Evolutionary conservation across 2,888 invertebrate species (phyloP), one percentile per base, ranked within the genome.

Genomic region (Colostygia pectinataria): DNA sequence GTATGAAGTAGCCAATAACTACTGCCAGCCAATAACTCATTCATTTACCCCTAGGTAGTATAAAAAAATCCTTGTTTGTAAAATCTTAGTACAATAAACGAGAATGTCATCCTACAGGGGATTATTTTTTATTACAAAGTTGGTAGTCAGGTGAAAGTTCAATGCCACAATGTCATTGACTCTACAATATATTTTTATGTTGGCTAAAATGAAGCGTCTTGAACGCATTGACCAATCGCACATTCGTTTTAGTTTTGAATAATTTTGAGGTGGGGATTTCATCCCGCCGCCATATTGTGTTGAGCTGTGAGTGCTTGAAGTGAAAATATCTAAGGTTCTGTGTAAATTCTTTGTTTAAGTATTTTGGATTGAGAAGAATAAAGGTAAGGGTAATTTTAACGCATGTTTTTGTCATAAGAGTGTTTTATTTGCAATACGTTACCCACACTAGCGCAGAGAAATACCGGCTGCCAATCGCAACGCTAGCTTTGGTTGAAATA

Each of bases 201-300:
- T 83, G 84, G 77, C 68, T 62, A 42, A 50, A 67, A 59, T 80
- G 85, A 82, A 83, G 89, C 89, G 89, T 90, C 88, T 65, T 49
- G 73, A 68, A 59, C 53, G 41, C 57, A 59, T 42, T 44, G 59
- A 76, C 89, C 89, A 90, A 90, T 89, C 77, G 75, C 61, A 63
- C 55, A 55, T 54, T 59, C 74, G 76, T 75, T 74, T 74, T 72
- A 83, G 77, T 84, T 89, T 90, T 84, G 74, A 88, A 86, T 83
- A 80, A 75, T 74, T 80, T 83, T 71, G 74, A 82, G 84, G 88
- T 82, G 88, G 89, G 85, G 89, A 85, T 83, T 79, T 80, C 65
- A 69, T 77, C 76, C 80, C 78, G 84, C 86, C 89, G 89, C 89
- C 89, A 89, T 90, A 90, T 89, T 90, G 89, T 88, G 84, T 82